Percentiles rank a stretch among this genome's conserved stretches.
phyloP scores from a whole-genome alignment of 2,888 invertebrate species.

The Lepidochitona cinerea region DNA sequence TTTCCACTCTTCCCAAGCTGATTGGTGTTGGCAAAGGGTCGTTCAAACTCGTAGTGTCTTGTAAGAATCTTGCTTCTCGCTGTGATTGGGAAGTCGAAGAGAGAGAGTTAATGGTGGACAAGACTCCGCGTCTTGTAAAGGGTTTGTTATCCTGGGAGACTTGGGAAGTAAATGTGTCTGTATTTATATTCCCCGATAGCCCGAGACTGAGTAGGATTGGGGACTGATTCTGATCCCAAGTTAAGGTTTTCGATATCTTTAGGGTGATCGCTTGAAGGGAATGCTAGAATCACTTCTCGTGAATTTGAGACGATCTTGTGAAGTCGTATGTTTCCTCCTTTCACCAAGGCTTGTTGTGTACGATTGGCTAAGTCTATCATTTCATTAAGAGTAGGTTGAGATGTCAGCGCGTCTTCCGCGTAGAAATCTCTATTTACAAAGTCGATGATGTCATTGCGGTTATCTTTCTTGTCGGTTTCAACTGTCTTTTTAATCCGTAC shows the following conservation, averaged over 20 bases:
- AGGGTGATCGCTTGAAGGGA: not conserved
- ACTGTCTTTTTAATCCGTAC: conserved; percentile 27
- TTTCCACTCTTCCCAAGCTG: conserved; percentile 29
- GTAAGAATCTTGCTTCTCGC: conserved; percentile 28
- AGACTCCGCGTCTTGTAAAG: conserved; percentile 28
- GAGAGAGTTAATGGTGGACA: conserved; percentile 31
- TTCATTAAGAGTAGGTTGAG: not conserved
- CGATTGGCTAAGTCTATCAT: conserved; percentile 11
- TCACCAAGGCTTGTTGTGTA: conserved; percentile 8
- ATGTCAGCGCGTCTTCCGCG: conserved; percentile 21
- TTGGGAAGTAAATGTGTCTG: conserved; percentile 28
- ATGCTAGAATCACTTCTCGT: conserved; percentile 10
- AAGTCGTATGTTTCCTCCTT: conserved; percentile 12
- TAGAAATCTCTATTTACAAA: conserved; percentile 17
- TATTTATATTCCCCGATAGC: conserved; percentile 8
- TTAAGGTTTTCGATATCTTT: not conserved
- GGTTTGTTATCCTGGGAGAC: too few species aligned
- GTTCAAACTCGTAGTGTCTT: too few species aligned
- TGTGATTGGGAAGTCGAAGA: conserved; percentile 30
- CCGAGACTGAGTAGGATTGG: conserved; percentile 8
- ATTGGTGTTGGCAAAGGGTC: conserved; percentile 21
- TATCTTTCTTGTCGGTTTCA: not conserved
- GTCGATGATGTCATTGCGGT: not conserved
- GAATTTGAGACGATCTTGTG: conserved; percentile 19
- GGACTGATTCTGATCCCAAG: not conserved